Conservation (phyloP, 2,113 vertebrate genomes). For the Brachypteracias leptosomus region DNA sequence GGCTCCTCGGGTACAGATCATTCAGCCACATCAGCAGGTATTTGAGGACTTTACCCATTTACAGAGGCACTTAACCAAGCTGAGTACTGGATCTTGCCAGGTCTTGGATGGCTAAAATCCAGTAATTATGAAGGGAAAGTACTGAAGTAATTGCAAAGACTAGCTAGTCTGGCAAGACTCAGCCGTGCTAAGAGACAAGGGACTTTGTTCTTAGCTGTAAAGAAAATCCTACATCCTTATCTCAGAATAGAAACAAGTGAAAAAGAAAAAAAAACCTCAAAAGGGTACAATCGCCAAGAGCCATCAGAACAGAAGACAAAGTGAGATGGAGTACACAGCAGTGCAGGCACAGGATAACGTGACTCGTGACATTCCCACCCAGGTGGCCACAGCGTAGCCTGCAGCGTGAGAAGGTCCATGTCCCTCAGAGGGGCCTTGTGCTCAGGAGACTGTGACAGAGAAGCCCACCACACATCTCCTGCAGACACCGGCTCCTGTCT, state of each 20-base stretch:
- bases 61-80: background rate
- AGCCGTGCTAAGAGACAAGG: background rate
- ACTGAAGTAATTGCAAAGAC: background rate
- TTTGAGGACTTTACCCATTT: too few relatives aligned
- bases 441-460: background rate
- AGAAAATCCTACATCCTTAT: background rate
- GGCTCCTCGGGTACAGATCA: too few relatives aligned
- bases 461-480: background rate
- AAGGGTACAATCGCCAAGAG: background rate
- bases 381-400: background rate
- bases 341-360: rapidly evolving
- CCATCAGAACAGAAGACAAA: background rate
- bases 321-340: background rate
- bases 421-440: background rate
- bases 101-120: background rate
- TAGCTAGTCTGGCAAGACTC: background rate
- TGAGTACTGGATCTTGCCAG: background rate
- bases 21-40: background rate
- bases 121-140: background rate
- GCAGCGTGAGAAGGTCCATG: rapidly evolving
- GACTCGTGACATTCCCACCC: rapidly evolving
- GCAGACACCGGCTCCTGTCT: background rate
- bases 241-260: background rate
- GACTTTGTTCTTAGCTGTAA: background rate
- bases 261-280: background rate